Evolutionary conservation across 2,797 vertebrate species (phyloP), one percentile per base, ranked within the genome.

Genomic region (Enteromius afrohamiltoni): DNA sequence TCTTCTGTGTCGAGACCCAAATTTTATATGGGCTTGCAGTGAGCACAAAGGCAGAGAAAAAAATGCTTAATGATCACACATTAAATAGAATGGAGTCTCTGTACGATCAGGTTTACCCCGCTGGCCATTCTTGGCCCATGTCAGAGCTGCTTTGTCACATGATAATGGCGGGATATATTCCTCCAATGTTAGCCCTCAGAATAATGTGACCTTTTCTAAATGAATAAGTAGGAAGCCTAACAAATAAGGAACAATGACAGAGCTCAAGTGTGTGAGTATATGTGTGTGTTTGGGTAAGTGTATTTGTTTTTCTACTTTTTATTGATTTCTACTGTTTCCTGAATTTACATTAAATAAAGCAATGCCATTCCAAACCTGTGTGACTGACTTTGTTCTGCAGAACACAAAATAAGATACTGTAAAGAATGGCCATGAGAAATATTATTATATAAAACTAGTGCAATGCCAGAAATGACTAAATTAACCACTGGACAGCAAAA

Each of bases 121-220:
- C n/a, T 42, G 74, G 51, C 40, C 58, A 60, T 77, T 82, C 16
- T 76, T 62, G 73, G 51, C 29, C 29, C 84, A 40, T 65, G 79
- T 82, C 67, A 78, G 79, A 82, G 60, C 53, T 29, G 73, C 80
- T 73, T 71, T 77, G 64, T 62, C 34, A 62, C 45, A 76, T 42
- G 73, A 26, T 77, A 77, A 62, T 53, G 64, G 8, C 49, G 21
- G 19, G 23, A 73, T 55, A 74, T 70, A 75, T 40, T 75, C 49
- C 6, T 55, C 51, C 62, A 80, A 70, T 67, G 68, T 68, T 79
- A 83, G 62, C 80, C 40, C 13, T 68, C 51, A 62, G 69, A 86
- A 83, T 67, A 67, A 47, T 49, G 37, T 34, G 51, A 83, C 80
- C 85, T 86, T 69, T 83, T 85, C 75, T 65, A 73, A 78, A 51